Conservation (phyloP, 2,888 invertebrate species). For the Troides aeacus region DNA sequence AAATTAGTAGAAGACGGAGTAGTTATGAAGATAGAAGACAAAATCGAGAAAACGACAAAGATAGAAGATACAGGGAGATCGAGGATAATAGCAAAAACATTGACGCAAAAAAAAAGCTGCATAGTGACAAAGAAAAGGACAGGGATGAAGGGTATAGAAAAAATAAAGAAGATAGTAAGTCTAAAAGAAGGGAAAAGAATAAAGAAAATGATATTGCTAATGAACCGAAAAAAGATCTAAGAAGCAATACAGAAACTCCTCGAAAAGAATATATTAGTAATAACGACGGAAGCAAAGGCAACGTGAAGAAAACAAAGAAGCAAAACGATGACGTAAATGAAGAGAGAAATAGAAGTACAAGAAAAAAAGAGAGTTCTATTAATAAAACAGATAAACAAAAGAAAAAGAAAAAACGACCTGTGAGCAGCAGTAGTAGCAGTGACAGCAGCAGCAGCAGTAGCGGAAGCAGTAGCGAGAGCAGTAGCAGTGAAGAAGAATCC, state of each 20-base stretch:
- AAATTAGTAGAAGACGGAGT: slow-evolving; percentile 31
- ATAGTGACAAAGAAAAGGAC: slow-evolving; percentile 18
- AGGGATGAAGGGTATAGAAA: slow-evolving; percentile 5
- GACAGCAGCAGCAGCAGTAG: slow-evolving; percentile 24
- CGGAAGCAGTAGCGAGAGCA: slow-evolving; percentile 28
- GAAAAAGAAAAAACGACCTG: slow-evolving; percentile 29
- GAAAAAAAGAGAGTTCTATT: slow-evolving; percentile 32
- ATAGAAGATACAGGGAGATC: slow-evolving; percentile 20
- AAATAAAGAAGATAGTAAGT: slow-evolving; percentile 5
- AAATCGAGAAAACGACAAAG: slow-evolving; percentile 30
- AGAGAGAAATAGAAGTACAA: slow-evolving; percentile 25
- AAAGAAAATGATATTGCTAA: slow-evolving; percentile 26
- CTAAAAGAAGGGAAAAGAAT: slow-evolving; percentile 16
- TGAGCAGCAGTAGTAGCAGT: slow-evolving; percentile 8
- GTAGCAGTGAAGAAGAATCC: slow-evolving; percentile 29
- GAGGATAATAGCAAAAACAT: slow-evolving; percentile 12
- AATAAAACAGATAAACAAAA: slow-evolving; percentile 18
- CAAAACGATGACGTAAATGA: slow-evolving; percentile 2
- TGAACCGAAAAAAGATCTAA: slow-evolving; percentile 27
- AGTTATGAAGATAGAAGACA: slow-evolving; percentile 25
- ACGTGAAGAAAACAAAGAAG: background rate
- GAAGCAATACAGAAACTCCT: slow-evolving; percentile 29
- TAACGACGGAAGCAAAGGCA: background rate
- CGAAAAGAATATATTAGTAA: background rate
- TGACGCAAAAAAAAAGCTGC: slow-evolving; percentile 6